Percentiles rank a stretch among this genome's conserved stretches.
Evolutionary conservation across 2,797 vertebrate genomes (phyloP).

Genomic region (Calcarius lapponicus): DNA sequence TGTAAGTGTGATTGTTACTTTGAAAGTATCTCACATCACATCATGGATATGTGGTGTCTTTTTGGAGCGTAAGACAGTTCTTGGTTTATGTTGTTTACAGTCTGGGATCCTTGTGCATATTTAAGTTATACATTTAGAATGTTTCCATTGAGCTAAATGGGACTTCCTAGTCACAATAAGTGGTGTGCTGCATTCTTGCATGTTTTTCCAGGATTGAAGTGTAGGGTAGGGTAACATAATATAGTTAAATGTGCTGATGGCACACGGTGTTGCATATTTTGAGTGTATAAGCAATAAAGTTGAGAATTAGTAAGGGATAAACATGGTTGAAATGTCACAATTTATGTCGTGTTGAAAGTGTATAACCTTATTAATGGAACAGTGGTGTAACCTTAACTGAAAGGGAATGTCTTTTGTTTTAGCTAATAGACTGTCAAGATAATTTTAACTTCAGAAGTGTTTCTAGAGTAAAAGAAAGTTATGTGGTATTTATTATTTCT

Average conservation of each 20-base stretch:
- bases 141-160: background rate
- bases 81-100: slow-evolving; percentile 27
- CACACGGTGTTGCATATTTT: background rate
- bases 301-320: background rate
- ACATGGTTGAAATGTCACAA: accelerated
- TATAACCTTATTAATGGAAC: background rate
- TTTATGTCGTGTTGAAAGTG: background rate
- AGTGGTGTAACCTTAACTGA: background rate
- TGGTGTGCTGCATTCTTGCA: slow-evolving; percentile 22
- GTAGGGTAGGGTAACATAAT: background rate
- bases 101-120: background rate
- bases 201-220: background rate
- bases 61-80: background rate
- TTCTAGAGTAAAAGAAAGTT: background rate
- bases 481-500: background rate
- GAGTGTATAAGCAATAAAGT: background rate
- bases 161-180: background rate
- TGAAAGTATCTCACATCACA: background rate
- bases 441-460: background rate
- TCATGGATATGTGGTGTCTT: slow-evolving; percentile 6
- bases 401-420: background rate
- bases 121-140: background rate
- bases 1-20: slow-evolving; percentile 55
- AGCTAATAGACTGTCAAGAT: background rate
- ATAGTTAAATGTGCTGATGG: background rate